Conservation (phyloP, 2,113 vertebrate species). For the Dipodomys merriami region DNA sequence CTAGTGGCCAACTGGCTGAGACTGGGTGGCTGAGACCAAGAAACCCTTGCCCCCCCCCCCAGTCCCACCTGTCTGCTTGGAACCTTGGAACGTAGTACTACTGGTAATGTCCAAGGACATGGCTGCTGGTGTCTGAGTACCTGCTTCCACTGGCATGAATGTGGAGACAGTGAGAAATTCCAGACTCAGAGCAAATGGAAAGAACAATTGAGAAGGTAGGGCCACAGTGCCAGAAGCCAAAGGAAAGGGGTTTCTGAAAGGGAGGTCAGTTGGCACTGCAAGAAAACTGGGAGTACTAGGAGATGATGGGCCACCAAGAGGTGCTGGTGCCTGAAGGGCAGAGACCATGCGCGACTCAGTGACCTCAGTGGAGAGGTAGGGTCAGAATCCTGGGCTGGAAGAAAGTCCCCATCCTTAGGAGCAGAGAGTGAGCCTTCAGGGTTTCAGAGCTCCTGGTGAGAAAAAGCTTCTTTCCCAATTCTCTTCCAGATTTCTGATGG, state of each 20-base stretch:
- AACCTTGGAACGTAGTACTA: background rate
- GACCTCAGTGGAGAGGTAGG: background rate
- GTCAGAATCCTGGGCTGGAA: no score
- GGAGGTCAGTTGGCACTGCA: background rate
- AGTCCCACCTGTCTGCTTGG: no score
- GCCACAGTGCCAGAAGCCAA: background rate
- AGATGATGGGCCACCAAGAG: background rate
- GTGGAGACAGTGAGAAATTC: background rate
- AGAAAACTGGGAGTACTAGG: background rate
- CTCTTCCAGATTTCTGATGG: background rate
- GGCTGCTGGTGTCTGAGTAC: background rate
- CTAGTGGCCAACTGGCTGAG: no score
- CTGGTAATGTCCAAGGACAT: no score
- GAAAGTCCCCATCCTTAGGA: accelerated
- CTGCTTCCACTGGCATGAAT: background rate
- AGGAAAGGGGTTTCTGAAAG: background rate
- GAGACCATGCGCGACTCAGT: no score
- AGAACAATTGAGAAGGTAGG: background rate
- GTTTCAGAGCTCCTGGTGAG: background rate
- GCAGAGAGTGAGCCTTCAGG: background rate
- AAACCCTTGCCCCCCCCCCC: no score
- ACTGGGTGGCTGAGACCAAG: background rate
- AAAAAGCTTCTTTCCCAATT: background rate
- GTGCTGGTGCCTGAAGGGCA: background rate
- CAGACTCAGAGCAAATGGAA: background rate